Percentiles rank a stretch among this genome's conserved stretches.
Evolutionary conservation across 2,888 invertebrate species (phyloP).

Genomic region (Leucania comma): DNA sequence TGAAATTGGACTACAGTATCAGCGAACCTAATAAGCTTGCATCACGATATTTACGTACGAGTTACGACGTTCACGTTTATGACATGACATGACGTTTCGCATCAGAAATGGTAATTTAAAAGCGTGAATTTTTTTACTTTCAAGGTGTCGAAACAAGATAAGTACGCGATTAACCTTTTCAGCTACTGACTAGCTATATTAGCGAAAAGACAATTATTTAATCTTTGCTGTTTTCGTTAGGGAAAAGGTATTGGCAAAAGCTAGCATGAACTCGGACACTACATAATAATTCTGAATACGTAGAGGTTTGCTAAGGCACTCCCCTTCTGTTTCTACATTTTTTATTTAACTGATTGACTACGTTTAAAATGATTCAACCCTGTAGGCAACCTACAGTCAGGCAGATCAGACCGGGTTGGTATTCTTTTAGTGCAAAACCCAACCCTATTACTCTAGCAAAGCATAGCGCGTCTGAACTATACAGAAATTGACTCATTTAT

Average conservation of each 20-base stretch:
- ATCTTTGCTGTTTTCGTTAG: background rate
- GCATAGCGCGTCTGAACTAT: background rate
- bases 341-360: background rate
- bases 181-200: background rate
- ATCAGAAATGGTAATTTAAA: slow-evolving; percentile 27
- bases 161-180: background rate
- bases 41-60: slow-evolving; percentile 14
- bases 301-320: background rate
- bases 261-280: background rate
- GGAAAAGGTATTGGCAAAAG: background rate
- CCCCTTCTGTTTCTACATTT: background rate
- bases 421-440: background rate
- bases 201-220: background rate
- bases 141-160: background rate
- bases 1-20: slow-evolving; percentile 19
- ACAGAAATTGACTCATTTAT: background rate
- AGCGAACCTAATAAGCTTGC: slow-evolving; percentile 13
- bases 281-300: background rate
- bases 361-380: slow-evolving; percentile 1
- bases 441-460: background rate
- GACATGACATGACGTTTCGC: slow-evolving; percentile 24
- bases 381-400: background rate
- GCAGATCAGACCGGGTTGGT: background rate
- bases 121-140: background rate
- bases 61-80: slow-evolving; percentile 9